Conservation (phyloP, 2,113 vertebrate species). For the Antennarius striatus region DNA sequence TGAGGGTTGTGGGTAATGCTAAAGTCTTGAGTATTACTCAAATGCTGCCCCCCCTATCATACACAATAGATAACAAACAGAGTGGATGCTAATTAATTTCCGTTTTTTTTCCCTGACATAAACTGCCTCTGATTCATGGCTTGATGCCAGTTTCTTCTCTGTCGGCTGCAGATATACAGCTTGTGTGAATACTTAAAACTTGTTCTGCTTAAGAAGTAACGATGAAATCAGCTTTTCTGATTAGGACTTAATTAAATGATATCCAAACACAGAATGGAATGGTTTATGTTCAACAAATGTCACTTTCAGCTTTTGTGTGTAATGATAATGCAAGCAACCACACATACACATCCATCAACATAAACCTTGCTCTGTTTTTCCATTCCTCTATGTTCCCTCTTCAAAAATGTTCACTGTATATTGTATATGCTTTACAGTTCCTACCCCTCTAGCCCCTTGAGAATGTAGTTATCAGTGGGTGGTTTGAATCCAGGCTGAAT, state of each 20-base stretch:
- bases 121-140: slow-evolving; percentile 13
- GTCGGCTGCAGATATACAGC: slow-evolving; percentile 34
- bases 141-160: slow-evolving; percentile 23
- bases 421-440: too few relatives aligned
- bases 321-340: background rate
- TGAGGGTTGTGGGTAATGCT: slow-evolving; percentile 39
- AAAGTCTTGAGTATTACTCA: slow-evolving; percentile 37
- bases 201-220: slow-evolving; percentile 25
- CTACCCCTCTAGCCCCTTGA: background rate
- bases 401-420: too few relatives aligned
- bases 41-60: slow-evolving; percentile 24
- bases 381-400: too few relatives aligned
- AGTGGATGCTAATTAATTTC: slow-evolving; percentile 59
- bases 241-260: slow-evolving; percentile 46
- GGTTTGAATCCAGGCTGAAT: slow-evolving; percentile 56
- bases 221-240: slow-evolving; percentile 33
- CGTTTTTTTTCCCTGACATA: slow-evolving; percentile 18
- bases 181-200: slow-evolving; percentile 35
- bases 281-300: slow-evolving; percentile 28
- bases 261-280: slow-evolving; percentile 15
- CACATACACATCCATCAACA: background rate
- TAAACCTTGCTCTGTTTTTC: too few relatives aligned
- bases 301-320: slow-evolving; percentile 5
- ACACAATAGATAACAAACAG: slow-evolving; percentile 39
- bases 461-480: slow-evolving; percentile 41